These are phyloP conservation scores for Drosophila melanogaster DNA, from an alignment of 1,140 invertebrate genomes.

Conservation along the genomic window Release_6_plus_ISO1_MT NT_037436.4:20603501-20604000, in stretches of 20 bases:
- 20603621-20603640: not conserved
- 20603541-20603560: not conserved
- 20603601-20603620: not conserved
- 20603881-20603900: slow-evolving; percentile 79
- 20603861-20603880: slow-evolving; percentile 80
- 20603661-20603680: slow-evolving; percentile 39
- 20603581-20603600: too few species aligned
- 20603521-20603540: too few species aligned
- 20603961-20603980: slow-evolving; percentile 29
- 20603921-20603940: slow-evolving; percentile 4
- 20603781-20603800: slow-evolving; percentile 41
- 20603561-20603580: not conserved
- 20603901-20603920: slow-evolving; percentile 70
- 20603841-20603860: slow-evolving; percentile 65
- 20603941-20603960: slow-evolving; percentile 32
- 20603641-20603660: not conserved
- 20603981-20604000: slow-evolving; percentile 71
- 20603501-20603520: too few species aligned
- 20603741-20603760: not conserved
- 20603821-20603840: slow-evolving; percentile 60
- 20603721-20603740: not conserved
- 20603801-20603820: slow-evolving; percentile 73
- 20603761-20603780: slow-evolving; percentile 1
- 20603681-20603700: slow-evolving; percentile 19
- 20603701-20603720: slow-evolving; percentile 22